These are phyloP conservation scores for Ceriagrion tenellum DNA, from an alignment of 2,888 invertebrate genomes.

Conservation along the genomic window DNA sequence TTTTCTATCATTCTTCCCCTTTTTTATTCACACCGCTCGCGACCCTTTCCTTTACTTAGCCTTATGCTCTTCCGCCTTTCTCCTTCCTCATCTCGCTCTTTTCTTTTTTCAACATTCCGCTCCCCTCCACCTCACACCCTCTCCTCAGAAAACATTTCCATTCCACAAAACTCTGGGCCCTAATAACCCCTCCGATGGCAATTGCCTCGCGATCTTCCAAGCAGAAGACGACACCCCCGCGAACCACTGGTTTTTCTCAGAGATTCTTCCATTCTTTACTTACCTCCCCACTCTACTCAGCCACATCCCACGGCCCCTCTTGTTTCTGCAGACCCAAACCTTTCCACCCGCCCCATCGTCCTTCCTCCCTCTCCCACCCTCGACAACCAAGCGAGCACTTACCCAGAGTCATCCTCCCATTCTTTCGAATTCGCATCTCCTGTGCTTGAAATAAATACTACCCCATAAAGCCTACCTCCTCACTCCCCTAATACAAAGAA, in stretches of 20 bases:
- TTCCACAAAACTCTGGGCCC: background rate
- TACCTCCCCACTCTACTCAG: background rate
- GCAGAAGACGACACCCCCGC: constrained; percentile 6
- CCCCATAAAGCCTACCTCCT: too few relatives aligned
- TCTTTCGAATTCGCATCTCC: too few relatives aligned
- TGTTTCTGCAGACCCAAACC: too few relatives aligned
- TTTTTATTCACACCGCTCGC: background rate
- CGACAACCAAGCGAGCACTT: too few relatives aligned
- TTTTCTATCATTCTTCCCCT: background rate
- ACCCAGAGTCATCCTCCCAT: too few relatives aligned
- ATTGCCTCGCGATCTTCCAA: constrained; percentile 5
- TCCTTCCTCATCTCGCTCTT: background rate
- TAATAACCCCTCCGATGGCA: constrained; percentile 23
- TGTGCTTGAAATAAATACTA: too few relatives aligned
- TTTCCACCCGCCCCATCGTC: too few relatives aligned
- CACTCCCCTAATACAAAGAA: too few relatives aligned
- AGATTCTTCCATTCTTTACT: constrained; percentile 11
- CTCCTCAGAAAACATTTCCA: constrained; percentile 27
- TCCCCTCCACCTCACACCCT: background rate
- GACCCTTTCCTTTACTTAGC: background rate
- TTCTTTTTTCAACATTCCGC: background rate
- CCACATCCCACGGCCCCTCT: too few relatives aligned
- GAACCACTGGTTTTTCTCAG: background rate
- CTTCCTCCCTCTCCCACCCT: too few relatives aligned
- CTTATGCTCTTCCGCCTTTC: background rate